phyloP scores from a whole-genome alignment of 1,140 invertebrate species.

The Eubasilissa regina region DNA sequence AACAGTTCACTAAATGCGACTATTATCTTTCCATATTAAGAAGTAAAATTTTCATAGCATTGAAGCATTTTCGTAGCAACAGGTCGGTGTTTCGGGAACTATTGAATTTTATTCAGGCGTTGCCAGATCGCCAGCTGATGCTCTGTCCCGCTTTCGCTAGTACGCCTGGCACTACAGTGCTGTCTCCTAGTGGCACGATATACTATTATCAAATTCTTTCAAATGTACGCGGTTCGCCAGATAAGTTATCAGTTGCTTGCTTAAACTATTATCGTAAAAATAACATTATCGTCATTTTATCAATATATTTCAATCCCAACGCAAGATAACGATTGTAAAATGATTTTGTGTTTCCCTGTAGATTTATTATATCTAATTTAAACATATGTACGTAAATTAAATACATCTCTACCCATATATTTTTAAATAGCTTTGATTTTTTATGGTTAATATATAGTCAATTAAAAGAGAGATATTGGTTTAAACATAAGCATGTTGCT shows the following conservation, averaged over 20 bases:
- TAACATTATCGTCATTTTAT: no score
- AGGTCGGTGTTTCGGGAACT: slow-evolving; percentile 56
- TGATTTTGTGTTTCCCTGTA: no score
- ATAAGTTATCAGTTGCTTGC: background rate
- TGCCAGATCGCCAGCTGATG: background rate
- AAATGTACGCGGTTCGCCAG: background rate
- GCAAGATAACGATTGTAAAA: no score
- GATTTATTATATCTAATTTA: no score
- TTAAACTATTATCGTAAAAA: no score
- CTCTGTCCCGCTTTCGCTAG: slow-evolving; percentile 10
- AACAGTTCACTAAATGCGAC: slow-evolving; percentile 73
- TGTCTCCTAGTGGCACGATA: slow-evolving; percentile 3
- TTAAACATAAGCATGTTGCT: no score
- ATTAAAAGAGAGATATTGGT: no score
- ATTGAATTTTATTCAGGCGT: slow-evolving; percentile 45
- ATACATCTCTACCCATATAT: no score
- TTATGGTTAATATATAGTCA: no score
- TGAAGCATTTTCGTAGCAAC: slow-evolving; percentile 66
- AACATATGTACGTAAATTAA: no score
- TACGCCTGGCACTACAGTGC: background rate
- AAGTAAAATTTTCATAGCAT: slow-evolving; percentile 71
- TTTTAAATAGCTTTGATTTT: no score
- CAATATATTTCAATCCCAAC: no score
- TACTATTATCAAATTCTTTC: slow-evolving; percentile 8
- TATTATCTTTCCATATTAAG: slow-evolving; percentile 72